Evolutionary conservation across 2,797 vertebrate species (phyloP).

Genomic region (Malurus leucopterus): DNA sequence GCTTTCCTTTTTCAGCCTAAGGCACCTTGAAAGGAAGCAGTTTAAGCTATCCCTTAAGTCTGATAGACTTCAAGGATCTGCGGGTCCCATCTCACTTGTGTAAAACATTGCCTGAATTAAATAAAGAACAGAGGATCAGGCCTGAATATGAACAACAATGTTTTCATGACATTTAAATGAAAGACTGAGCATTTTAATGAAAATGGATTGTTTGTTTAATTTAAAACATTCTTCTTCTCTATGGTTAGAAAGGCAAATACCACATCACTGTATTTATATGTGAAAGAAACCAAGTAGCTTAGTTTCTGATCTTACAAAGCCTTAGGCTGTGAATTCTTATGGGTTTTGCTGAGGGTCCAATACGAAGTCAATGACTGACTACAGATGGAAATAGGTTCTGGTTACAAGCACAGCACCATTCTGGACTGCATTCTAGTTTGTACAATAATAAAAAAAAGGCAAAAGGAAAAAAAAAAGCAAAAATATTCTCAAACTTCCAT

Average conservation of each 20-base stretch:
- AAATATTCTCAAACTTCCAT: neutral
- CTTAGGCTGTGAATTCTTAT: neutral
- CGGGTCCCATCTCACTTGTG: neutral
- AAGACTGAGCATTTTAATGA: neutral
- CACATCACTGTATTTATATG: neutral
- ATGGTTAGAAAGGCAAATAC: slow-evolving; percentile 1
- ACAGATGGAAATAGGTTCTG: neutral
- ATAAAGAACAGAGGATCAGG: neutral
- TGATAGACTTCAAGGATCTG: neutral
- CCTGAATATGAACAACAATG: neutral
- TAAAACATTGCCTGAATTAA: neutral
- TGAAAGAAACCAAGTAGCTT: neutral
- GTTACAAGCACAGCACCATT: neutral
- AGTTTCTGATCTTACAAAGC: neutral
- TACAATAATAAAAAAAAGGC: neutral
- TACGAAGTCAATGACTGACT: neutral
- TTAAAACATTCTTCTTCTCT: neutral
- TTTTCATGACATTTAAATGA: slow-evolving; percentile 3
- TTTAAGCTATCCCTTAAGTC: neutral
- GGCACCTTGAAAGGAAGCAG: neutral
- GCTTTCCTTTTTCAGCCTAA: neutral
- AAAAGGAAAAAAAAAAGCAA: neutral
- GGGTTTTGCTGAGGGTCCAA: neutral
- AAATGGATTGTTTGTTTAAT: neutral
- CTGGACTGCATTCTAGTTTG: neutral